Evolutionary conservation across 2,113 vertebrate genomes (phyloP).

Genomic region (Patagioenas fasciata): DNA sequence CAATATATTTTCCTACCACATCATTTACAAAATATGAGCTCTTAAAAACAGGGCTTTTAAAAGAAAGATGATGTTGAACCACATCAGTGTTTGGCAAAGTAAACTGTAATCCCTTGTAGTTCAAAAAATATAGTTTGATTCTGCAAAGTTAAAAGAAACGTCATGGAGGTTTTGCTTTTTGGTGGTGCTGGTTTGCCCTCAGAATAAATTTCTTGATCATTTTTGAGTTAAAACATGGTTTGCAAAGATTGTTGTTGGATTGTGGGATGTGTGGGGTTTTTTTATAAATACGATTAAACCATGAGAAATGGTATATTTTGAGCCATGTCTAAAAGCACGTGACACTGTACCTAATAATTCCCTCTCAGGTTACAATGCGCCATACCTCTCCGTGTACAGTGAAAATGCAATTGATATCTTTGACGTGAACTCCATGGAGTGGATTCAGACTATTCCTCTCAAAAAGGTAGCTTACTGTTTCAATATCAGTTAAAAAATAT

Average conservation of each 20-base stretch:
- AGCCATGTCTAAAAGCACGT: not conserved
- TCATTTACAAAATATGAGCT: not conserved
- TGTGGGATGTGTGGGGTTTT: not conserved
- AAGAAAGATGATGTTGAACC: not conserved
- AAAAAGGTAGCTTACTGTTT: conserved; percentile 87
- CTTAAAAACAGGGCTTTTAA: not conserved
- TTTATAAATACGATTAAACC: not conserved
- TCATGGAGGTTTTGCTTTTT: not conserved
- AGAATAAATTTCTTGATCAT: not conserved
- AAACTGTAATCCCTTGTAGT: not conserved
- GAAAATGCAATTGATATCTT: conserved; percentile 97
- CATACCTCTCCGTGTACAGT: conserved; percentile 97
- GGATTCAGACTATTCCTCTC: conserved; percentile 97
- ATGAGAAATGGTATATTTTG: not conserved
- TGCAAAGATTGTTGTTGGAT: not conserved
- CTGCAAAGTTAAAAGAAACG: not conserved
- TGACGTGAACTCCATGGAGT: conserved; percentile 97
- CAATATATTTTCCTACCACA: not conserved
- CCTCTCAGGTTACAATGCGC: conserved; percentile 92
- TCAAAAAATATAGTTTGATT: not conserved
- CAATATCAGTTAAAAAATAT: not conserved
- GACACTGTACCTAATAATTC: not conserved
- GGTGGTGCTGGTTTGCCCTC: not conserved
- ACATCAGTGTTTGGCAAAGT: not conserved
- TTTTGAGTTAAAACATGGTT: not conserved